These are phyloP conservation scores for Progne subis DNA, from an alignment of 2,113 vertebrate species.

Conservation along the genomic window DNA sequence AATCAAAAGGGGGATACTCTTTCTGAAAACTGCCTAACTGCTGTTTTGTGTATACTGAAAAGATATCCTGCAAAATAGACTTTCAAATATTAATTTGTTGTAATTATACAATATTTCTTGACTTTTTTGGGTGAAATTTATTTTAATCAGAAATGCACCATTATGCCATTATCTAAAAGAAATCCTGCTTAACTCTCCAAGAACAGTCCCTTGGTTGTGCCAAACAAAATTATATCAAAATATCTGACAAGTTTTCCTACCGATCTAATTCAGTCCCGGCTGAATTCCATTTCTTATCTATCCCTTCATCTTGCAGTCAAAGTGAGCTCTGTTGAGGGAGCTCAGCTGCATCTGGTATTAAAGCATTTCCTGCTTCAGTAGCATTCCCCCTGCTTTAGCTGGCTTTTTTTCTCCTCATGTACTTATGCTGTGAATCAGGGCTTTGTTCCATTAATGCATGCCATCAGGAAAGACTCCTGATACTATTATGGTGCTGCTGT, in stretches of 20 bases:
- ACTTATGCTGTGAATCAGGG: background rate
- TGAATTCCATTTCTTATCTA: background rate
- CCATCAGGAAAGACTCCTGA: background rate
- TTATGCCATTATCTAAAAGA: background rate
- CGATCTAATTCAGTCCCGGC: background rate
- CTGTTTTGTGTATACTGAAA: background rate
- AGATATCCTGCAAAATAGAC: background rate
- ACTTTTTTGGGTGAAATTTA: background rate
- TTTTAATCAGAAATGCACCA: background rate
- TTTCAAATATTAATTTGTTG: background rate
- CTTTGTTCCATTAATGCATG: background rate
- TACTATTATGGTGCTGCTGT: background rate
- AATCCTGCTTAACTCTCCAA: background rate
- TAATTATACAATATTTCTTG: background rate
- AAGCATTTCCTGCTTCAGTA: background rate
- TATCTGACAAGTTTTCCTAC: background rate
- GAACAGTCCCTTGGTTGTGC: background rate
- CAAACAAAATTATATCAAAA: background rate
- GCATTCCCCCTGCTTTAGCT: background rate
- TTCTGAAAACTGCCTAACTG: background rate
- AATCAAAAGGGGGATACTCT: background rate
- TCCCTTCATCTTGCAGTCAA: background rate
- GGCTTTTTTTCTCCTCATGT: background rate
- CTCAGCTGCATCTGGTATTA: slow-evolving; percentile 26
- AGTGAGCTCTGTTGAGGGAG: background rate